These are phyloP conservation scores for Lepidocyrtinus sp. DNA, from an alignment of 2,888 invertebrate genomes.

Conservation along the genomic window DNA sequence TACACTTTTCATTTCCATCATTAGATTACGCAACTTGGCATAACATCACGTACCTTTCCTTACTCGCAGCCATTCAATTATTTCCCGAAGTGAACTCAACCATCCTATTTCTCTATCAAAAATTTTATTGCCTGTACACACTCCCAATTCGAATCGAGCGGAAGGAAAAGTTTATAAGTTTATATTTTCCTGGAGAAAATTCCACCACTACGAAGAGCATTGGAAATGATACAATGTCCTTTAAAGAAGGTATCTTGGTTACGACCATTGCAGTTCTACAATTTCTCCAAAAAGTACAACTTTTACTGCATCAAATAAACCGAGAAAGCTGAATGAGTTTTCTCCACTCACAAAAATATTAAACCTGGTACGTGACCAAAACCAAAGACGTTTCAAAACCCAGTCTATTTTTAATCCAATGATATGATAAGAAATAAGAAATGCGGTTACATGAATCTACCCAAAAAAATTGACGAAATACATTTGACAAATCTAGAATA, in stretches of 20 bases:
- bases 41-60: slow-evolving; percentile 24
- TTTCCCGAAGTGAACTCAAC: slow-evolving; percentile 32
- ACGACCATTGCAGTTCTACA: too few relatives aligned
- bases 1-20: slow-evolving; percentile 25
- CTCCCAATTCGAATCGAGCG: slow-evolving; percentile 24
- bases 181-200: slow-evolving; percentile 25
- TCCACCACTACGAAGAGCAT: neutral
- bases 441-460: neutral
- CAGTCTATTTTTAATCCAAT: slow-evolving; percentile 14
- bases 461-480: neutral
- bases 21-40: too few relatives aligned
- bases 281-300: slow-evolving; percentile 31
- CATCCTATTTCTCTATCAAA: slow-evolving; percentile 43
- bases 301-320: slow-evolving; percentile 48
- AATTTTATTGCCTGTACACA: slow-evolving; percentile 44
- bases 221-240: neutral
- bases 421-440: neutral
- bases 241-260: slow-evolving; percentile 1
- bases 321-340: slow-evolving; percentile 22
- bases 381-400: slow-evolving; percentile 35
- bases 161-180: too few relatives aligned
- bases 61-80: slow-evolving; percentile 58
- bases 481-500: slow-evolving; percentile 17
- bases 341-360: slow-evolving; percentile 28
- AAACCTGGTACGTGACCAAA: slow-evolving; percentile 49